Conservation (phyloP, 2,113 vertebrate genomes). For the Ophthalmolycus amberensis region DNA sequence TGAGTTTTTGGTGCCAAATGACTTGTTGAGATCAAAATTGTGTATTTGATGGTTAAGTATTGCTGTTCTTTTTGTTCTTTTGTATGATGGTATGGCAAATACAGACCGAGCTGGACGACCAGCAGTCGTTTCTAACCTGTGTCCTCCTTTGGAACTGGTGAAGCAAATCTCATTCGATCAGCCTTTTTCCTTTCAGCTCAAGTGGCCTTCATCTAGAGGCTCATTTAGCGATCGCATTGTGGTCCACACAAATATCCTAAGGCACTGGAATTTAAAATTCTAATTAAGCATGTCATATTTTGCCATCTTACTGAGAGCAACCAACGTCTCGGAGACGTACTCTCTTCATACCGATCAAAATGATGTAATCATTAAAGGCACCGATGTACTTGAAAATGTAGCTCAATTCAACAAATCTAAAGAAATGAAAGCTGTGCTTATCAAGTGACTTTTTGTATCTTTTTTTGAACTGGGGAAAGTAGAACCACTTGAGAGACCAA, state of each 20-base stretch:
- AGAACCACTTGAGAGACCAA: constrained; percentile 45
- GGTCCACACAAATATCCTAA: constrained; percentile 75
- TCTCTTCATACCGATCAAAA: constrained; percentile 58
- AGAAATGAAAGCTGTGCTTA: constrained; percentile 51
- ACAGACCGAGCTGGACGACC: constrained; percentile 69
- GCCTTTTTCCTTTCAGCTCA: constrained; percentile 29
- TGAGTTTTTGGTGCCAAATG: constrained; percentile 64
- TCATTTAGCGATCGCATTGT: constrained; percentile 49
- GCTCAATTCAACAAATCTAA: constrained; percentile 56
- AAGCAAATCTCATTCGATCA: constrained; percentile 18
- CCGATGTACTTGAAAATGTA: constrained; percentile 68
- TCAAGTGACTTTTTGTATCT: constrained; percentile 1
- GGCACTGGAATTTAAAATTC: constrained; percentile 80
- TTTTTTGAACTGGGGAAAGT: constrained; percentile 26
- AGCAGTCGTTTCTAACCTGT: constrained; percentile 16
- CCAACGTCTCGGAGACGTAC: constrained; percentile 3
- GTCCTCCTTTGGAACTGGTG: constrained; percentile 12
- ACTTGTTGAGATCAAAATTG: constrained; percentile 53
- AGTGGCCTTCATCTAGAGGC: constrained; percentile 41
- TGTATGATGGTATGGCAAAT: constrained; percentile 74
- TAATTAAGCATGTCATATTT: constrained; percentile 48
- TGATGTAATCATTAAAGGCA: constrained; percentile 73
- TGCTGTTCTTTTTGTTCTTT: constrained; percentile 36
- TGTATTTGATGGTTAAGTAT: constrained; percentile 49
- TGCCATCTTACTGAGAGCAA: constrained; percentile 2